Evolutionary conservation across 2,113 vertebrate species (phyloP), one percentile per base, ranked within the genome.

Genomic region (Phylloscopus trochiloides): DNA sequence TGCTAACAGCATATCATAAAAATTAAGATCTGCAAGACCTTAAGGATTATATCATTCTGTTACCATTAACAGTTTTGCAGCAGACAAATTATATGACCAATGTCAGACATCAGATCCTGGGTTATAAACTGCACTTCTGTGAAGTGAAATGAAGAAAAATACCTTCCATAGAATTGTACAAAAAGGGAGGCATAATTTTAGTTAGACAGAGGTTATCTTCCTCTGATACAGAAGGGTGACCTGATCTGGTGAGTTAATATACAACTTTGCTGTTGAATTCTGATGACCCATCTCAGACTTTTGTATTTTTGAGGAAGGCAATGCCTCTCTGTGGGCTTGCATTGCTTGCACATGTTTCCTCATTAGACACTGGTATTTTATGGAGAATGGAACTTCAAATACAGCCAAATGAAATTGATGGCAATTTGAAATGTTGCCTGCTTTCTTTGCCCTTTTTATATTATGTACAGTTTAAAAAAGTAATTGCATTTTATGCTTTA

Each of bases 51-150:
- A 75, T 78, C 45, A 68, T 87, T 78, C 66, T 96, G 40, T 72
- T 86, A 21, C 48, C 74, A 58, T 92, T 92, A 92, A 76, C 54
- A 58, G 34, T 76, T 91, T 90, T 92, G 79, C 22, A 82, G 93
- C 42, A 87, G 85, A 68, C 17, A 86, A 93, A 88, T 91, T 94
- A 88, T 76, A 85, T 17, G 42, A 72, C 32, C 70, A 87, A 58
- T 79, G 83, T 85, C 36, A 78, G 83, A 66, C 47, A 82, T 58
- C 50, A 62, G 40, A 91, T 68, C 59, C 61, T 62, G 32, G 36
- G 32, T 78, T 91, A 88, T 95, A 95, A 96, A 88, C 67, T 61
- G 61, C 29, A 87, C 45, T 94, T 92, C 77, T 87, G 17, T 76
- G 52, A 92, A 89, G 45, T 5, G 57, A 88, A 87, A 84, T 82